Evolutionary conservation across 2,888 invertebrate genomes (phyloP).

Genomic region (Erebia aethiops): DNA sequence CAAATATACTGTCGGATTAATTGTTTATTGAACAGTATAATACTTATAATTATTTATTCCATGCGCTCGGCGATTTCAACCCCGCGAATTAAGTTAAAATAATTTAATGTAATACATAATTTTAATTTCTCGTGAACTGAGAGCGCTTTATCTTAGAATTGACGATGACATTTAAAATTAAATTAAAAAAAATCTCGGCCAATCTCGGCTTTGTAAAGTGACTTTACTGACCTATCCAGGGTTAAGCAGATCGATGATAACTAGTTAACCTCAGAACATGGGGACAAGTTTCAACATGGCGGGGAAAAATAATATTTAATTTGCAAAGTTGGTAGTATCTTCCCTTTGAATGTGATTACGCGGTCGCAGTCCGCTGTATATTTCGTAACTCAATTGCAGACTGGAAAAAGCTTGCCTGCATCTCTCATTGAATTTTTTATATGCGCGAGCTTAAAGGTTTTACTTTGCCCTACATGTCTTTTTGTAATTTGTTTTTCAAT

Average conservation of each 20-base stretch:
- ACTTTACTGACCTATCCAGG: background rate
- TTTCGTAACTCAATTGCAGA: constrained; percentile 38
- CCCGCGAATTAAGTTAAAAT: no score
- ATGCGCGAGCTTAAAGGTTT: constrained; percentile 7
- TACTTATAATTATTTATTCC: no score
- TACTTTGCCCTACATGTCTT: background rate
- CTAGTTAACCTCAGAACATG: constrained; percentile 68
- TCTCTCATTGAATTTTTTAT: constrained; percentile 35
- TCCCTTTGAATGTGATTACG: constrained; percentile 51
- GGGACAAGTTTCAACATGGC: constrained; percentile 55
- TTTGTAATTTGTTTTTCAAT: background rate
- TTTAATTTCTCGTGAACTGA: no score
- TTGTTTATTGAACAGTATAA: no score
- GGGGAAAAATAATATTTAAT: constrained; percentile 70
- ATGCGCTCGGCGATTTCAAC: no score
- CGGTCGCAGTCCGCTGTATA: constrained; percentile 35
- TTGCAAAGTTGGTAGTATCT: constrained; percentile 57
- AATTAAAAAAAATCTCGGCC: no score
- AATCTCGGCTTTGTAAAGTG: background rate
- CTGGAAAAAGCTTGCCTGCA: constrained; percentile 27
- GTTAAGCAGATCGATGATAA: constrained; percentile 27
- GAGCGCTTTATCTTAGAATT: no score
- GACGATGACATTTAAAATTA: no score
- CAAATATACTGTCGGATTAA: no score
- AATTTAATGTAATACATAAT: no score